Evolutionary conservation across 1,140 invertebrate species (phyloP), one percentile per base, ranked within the genome.

Genomic region (Chlorops oryzae): DNA sequence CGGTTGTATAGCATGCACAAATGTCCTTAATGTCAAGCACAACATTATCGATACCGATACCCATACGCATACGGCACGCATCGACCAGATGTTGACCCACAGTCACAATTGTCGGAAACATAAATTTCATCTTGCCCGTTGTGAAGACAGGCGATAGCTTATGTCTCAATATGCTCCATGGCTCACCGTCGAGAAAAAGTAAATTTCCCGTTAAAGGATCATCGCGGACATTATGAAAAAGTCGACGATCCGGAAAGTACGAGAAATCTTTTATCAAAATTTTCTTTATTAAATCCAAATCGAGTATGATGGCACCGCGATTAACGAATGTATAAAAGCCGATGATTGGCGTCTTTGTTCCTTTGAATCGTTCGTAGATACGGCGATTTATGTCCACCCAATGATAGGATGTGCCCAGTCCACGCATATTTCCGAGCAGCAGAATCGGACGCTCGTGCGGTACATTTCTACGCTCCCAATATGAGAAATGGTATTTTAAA

Each of bases 101-200:
- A 0, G 67, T 68, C 17, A 66, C 62, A 3, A 80, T 73, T 3
- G 71, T 73, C 40, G 69, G 57, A 58, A 77, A 80, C 78, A 80
- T 80, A 9, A 59, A 74, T 59, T 79, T 82, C 60, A 85, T 75
- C 63, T 82, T 85, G 9, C 75, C 76, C 0, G 78, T 72, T 0
- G 75, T 77, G 50, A 83, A 82, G 0, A 79, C 72, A 5, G 79
- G 77, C 0, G 76, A 73, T 42, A 85, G 73, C 51, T 83, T 79
- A 2, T 73, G 67, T 43, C 83, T 69, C 41, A 85, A 65, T 5
- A 75, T 63, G 42, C 75, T 74, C 84, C 84, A 86, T 24, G 74
- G 71, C n/a, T 76, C 67, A 5, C 76, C 80, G 49, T 73, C 71
- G 20, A 77, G 62, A 25, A 73, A 73, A 51, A 81, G 78, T 12